Base-by-base conservation (phyloP, 92 coral and sea anemone genomes). In the Epizoanthus scotinus region DNA sequence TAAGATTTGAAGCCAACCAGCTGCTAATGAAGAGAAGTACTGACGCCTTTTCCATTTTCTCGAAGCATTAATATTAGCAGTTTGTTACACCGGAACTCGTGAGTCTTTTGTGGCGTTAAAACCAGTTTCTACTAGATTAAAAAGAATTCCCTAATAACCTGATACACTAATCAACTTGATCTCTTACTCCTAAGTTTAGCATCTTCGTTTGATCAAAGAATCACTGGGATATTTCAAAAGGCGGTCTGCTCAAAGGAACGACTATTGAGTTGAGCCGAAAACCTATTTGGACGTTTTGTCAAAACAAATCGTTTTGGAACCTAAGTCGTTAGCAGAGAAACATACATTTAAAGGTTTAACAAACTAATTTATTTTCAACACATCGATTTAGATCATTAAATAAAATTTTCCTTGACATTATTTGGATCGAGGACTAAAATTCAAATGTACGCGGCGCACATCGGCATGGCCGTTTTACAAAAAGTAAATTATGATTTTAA, bases 41-140 rank as follows among this genome's bases (percentile, higher is more conserved):
- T 75, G 81, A 75, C 81, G 81, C 81, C 81, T 75, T 34, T 18
- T 24, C 68, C 68, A 75, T 75, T 75, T 75, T 75, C 81, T 58
- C 56, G 36, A 40, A 44, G 81, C 81, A 75, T 14, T 75, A 63
- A 75, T 75, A 75, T 75, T 59, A 75, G 63, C 81, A 75, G 81
- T 75, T 75, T 75, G 56, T 10, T 34, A 7, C 54, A 75, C 81
- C 68, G 81, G 81, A 75, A 75, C 59, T 57, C 55, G 15, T 47
- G 42, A 34, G 61, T 58, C 54, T 58, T 55, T 75, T 59, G 50
- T 19, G 75, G 81, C 54, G 38, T 31, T 58, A 57, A 57, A 56
- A 74, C 80, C 80, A 36, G 67, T 29, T 42, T 56, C 52, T 56
- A 74, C 81, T 75, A 57, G 56, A 75, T 75, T 75, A 59, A 75